These are phyloP conservation scores for Scolopax rusticola DNA, from an alignment of 2,797 vertebrate species.

Conservation along the genomic window DNA sequence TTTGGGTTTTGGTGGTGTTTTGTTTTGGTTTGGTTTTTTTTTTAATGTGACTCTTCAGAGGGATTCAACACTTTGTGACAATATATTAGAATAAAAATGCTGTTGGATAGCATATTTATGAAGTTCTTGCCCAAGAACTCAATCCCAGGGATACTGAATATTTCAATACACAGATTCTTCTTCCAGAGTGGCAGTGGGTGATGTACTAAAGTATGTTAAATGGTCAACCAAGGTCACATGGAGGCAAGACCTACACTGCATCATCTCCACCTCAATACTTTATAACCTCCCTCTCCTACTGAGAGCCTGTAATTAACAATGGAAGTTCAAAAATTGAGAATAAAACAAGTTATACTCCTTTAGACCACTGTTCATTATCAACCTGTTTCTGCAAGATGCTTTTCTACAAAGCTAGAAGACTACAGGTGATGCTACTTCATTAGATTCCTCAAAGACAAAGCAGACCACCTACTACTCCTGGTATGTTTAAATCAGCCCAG, in stretches of 20 bases:
- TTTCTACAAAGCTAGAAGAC: neutral
- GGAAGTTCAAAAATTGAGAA: neutral
- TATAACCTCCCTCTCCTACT: neutral
- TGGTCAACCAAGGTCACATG: neutral
- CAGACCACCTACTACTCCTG: neutral
- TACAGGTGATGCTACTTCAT: neutral
- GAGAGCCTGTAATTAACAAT: neutral
- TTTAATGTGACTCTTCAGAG: neutral
- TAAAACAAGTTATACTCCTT: neutral
- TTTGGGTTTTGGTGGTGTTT: no score
- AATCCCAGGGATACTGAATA: neutral
- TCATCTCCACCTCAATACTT: neutral
- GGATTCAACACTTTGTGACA: neutral
- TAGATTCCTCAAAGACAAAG: neutral
- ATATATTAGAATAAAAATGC: neutral
- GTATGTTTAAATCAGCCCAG: neutral
- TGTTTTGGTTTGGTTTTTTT: no score
- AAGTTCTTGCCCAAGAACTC: neutral
- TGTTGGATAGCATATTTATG: rapidly evolving
- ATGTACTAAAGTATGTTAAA: neutral
- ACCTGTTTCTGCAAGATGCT: no score
- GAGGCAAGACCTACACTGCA: neutral
- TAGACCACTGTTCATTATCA: neutral
- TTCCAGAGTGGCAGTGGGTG: neutral
- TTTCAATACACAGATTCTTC: neutral